Evolutionary conservation across 2,888 invertebrate species (phyloP), one percentile per base, ranked within the genome.

Genomic region (Pycnomerus fuliginosus): DNA sequence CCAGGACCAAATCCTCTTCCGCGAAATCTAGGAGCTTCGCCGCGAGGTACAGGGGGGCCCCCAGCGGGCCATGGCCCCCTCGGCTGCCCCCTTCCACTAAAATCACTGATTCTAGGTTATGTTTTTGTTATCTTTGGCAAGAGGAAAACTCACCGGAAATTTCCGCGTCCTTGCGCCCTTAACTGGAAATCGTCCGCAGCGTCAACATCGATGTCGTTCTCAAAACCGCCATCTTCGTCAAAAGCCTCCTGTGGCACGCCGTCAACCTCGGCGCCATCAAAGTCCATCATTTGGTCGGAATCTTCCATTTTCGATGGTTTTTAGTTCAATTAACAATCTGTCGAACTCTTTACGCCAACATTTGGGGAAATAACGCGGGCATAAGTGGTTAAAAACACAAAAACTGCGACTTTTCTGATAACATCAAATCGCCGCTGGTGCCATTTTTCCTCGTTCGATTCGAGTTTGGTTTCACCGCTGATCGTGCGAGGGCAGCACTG

Each of bases 1-100:
- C 71, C 72, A 8, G 78, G 77, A 13, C 84, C 84, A 65, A 80
- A 84, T 11, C 82, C 82, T 53, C 85, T 75, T 2, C 85, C 85
- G 22, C 85, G 72, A 60, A 84, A 85, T 13, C 84, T 73, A n/a
- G 83, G 80, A 1, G 77, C 78, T 43, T 75, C 75, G 47, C 74
- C 69, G 53, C 71, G 68, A 2, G 71, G 66, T 37, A 73, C 72
- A 1, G 76, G 72, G 0, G 77, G 77, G 1, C 50, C 40, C 25
- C 43, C 49, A 3, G 78, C 78, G 43, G 60, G 46, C 62, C 62
- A 58, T 46, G 55, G 55, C 34, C 63, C 55, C 34, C 62, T 48
- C 17, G 48, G 48, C 12, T 53, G 56, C 46, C 76, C 76, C 54
- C 70, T 57, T 44, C 70, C 72, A 61, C 71, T 65, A 45, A 13